Percentiles rank a stretch among this genome's conserved stretches.
These are phyloP conservation scores for Ondatra zibethicus DNA, from an alignment of 2,113 vertebrate species.

Conservation along the genomic window DNA sequence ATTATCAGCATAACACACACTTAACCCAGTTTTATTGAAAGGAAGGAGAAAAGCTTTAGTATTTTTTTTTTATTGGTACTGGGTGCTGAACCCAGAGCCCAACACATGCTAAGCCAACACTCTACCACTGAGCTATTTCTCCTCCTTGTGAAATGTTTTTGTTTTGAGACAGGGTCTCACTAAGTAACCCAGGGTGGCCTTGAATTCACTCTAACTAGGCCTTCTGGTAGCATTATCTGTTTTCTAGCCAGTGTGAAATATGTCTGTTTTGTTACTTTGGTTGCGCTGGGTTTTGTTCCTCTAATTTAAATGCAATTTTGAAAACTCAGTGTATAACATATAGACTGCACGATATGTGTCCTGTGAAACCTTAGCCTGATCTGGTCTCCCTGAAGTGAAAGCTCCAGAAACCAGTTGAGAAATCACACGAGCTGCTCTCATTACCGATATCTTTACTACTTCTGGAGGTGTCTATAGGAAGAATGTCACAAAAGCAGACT, in stretches of 20 bases:
- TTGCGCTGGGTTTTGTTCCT: background rate
- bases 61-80: background rate
- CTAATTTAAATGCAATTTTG: background rate
- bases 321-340: background rate
- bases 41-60: background rate
- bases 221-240: background rate
- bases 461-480: background rate
- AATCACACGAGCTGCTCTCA: background rate
- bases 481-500: background rate
- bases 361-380: background rate
- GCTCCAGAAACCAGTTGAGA: background rate
- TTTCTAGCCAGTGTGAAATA: background rate
- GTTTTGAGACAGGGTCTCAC: background rate
- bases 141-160: no score
- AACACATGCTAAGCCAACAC: background rate
- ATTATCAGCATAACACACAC: background rate
- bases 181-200: background rate
- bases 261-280: background rate
- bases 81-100: background rate
- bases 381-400: background rate
- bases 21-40: background rate
- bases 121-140: background rate
- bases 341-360: background rate
- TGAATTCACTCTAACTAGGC: background rate
- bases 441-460: background rate